Base-by-base conservation (phyloP, 2,797 vertebrate genomes). In the Gymnoscopelus braueri region DNA sequence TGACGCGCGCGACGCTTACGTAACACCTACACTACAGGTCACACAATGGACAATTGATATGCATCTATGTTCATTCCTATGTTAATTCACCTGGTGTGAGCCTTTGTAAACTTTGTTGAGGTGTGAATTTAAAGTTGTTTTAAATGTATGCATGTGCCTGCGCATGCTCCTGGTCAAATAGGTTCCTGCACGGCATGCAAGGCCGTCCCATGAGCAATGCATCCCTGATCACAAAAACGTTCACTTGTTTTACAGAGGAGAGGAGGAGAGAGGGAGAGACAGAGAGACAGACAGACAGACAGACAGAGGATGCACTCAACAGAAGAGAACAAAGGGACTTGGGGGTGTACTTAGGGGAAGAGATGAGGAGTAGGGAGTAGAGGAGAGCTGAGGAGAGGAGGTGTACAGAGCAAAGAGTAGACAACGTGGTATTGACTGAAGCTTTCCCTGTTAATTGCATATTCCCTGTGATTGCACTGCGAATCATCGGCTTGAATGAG, bases 401-500 rank as follows among this genome's bases (percentile, higher is more conserved):
- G 65, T 80, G 77, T 80, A 72, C 79, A 44, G 39, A 44, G 39
- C 39, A 44, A 85, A 86, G 15, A 55, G 86, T 78, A 91, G 84
- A 90, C 72, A 79, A 83, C 67, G 81, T 79, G 82, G 67, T 93
- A 80, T 92, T 93, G 87, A 91, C 91, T 82, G 78, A 92, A 90
- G 87, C 83, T 91, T 91, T 88, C 71, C 71, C 58, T 5, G 87
- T 90, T 92, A 92, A 93, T 93, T 93, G 89, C 91, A 90, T 90
- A 90, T 91, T 92, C 85, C 64, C 82, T 81, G 76, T 88, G 88
- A 92, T 84, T 91, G 84, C 85, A 75, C 71, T 79, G 76, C 77
- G 84, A 82, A 85, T 77, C 15, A 79, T 72, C 73, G 74, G 44
- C 58, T 78, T 86, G 88, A 85, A 90, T 90, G 81, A 89, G 67